These are phyloP conservation scores for Volucella inflata DNA, from an alignment of 2,888 invertebrate genomes.

Conservation along the genomic window DNA sequence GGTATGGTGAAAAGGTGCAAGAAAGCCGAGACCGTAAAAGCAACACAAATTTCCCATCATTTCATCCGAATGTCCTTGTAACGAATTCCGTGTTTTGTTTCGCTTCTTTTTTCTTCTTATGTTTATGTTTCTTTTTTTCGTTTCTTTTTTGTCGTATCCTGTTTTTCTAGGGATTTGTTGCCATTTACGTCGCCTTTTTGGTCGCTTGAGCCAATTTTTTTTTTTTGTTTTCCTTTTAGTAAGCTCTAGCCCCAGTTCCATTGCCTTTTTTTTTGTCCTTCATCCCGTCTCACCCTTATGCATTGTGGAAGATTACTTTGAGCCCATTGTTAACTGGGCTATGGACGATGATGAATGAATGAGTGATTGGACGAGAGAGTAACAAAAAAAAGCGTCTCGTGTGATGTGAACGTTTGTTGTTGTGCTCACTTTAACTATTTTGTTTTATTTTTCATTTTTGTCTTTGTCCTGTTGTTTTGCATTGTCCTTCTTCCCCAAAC, in stretches of 20 bases:
- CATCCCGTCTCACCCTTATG: not conserved
- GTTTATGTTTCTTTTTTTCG: not conserved
- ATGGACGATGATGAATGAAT: constrained; percentile 51
- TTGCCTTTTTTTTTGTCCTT: not conserved
- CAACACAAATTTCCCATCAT: constrained; percentile 6
- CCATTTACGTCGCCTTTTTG: constrained; percentile 45
- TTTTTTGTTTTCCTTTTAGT: not conserved
- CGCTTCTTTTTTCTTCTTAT: not conserved
- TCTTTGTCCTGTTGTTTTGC: too few relatives aligned
- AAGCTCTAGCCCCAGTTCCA: constrained; percentile 16
- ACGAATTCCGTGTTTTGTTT: constrained; percentile 55
- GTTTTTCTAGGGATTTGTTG: constrained; percentile 6
- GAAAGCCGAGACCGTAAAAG: constrained; percentile 1
- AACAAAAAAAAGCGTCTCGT: constrained; percentile 1
- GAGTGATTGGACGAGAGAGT: constrained; percentile 41
- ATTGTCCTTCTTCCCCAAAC: not conserved
- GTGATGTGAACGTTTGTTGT: constrained; percentile 28
- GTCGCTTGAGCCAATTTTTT: not conserved
- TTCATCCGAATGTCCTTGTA: constrained; percentile 61
- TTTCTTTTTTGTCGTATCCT: constrained; percentile 12
- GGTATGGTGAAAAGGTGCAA: not conserved
- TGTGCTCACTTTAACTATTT: not conserved
- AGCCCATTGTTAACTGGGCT: constrained; percentile 21
- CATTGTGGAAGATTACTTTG: constrained; percentile 38
- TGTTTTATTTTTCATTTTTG: constrained; percentile 26